A percentile compares a stretch with the other conserved stretches of the same genome.
Evolutionary conservation across 1,140 invertebrate genomes (phyloP).

Genomic region (Drosophila grimshawi): DNA sequence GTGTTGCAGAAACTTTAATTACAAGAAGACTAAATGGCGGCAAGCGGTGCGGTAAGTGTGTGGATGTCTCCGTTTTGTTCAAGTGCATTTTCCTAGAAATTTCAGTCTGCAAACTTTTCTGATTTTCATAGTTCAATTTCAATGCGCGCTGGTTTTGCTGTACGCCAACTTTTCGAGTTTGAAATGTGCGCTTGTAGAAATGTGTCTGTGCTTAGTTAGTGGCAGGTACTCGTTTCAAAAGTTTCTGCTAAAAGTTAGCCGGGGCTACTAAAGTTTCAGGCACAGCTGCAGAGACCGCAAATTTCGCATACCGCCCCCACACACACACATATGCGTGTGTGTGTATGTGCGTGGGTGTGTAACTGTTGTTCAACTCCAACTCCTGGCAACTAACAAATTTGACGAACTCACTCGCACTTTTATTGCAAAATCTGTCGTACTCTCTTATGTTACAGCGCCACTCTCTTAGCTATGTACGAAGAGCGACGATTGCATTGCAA

Average conservation of each 20-base stretch:
- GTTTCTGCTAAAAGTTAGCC: conserved; percentile 79
- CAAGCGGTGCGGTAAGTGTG: conserved; percentile 66
- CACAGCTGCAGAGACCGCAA: conserved; percentile 54
- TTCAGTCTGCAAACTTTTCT: conserved; percentile 77
- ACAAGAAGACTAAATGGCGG: conserved; percentile 53
- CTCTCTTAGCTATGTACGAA: conserved; percentile 31
- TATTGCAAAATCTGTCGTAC: conserved; percentile 28
- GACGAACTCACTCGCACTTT: conserved; percentile 31
- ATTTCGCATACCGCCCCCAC: conserved; percentile 35
- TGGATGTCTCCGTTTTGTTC: conserved; percentile 47
- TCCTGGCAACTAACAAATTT: conserved; percentile 51
- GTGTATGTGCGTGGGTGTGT: not conserved
- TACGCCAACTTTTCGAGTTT: conserved; percentile 36
- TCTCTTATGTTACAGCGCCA: conserved; percentile 24
- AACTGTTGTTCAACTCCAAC: conserved; percentile 18
- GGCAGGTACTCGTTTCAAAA: conserved; percentile 79
- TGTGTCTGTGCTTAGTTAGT: conserved; percentile 69
- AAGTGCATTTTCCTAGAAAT: conserved; percentile 65
- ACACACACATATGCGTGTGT: conserved; percentile 1
- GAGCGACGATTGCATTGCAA: conserved; percentile 39
- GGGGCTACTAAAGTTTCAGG: conserved; percentile 72
- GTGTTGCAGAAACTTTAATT: conserved; percentile 22
- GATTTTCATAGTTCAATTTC: conserved; percentile 82
- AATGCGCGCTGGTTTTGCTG: conserved; percentile 64
- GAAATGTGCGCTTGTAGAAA: conserved; percentile 28